phyloP scores from a whole-genome alignment of 2,888 invertebrate species.

The Clepsis dumicolana region DNA sequence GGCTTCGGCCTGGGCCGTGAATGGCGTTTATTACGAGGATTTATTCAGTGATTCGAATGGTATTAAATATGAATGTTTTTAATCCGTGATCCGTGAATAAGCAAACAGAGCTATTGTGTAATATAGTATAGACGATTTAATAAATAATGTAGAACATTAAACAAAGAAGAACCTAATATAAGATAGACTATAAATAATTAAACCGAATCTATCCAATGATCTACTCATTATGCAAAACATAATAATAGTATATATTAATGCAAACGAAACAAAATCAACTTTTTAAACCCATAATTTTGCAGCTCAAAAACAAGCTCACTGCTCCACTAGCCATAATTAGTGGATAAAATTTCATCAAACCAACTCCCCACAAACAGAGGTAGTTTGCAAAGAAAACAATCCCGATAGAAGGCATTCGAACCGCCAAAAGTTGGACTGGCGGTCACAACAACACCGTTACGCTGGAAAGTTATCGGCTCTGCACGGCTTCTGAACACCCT shows the following conservation, averaged over 20 bases:
- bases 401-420: constrained; percentile 21
- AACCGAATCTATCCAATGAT: no score
- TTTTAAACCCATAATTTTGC: background rate
- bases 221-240: no score
- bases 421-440: constrained; percentile 29
- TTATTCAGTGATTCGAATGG: background rate
- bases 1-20: constrained; percentile 10
- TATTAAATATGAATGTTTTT: background rate
- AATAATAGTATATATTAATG: no score
- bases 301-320: background rate
- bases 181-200: no score
- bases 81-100: background rate
- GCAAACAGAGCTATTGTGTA: background rate
- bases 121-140: no score
- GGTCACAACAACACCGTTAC: constrained; percentile 38
- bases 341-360: constrained; percentile 1
- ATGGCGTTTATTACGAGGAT: background rate
- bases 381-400: constrained; percentile 33
- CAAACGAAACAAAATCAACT: no score
- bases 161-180: no score
- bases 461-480: constrained; percentile 25
- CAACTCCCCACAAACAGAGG: constrained; percentile 8
- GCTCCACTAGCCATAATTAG: constrained; percentile 1
- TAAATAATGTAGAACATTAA: no score
- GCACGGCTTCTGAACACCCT: constrained; percentile 31